These are phyloP conservation scores for Ophraella communa DNA, from an alignment of 2,888 invertebrate species.

Conservation along the genomic window DNA sequence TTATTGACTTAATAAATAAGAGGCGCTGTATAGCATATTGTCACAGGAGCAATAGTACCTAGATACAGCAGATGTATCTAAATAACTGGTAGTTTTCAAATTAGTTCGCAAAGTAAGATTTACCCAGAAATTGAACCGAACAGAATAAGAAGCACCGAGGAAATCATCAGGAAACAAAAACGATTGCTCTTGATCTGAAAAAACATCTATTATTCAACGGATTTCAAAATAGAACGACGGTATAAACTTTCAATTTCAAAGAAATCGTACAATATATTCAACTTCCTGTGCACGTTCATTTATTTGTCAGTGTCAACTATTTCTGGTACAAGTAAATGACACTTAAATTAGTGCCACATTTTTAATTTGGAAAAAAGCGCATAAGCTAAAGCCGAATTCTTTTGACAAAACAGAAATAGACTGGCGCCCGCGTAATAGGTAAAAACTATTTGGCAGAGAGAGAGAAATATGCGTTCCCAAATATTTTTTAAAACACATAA, in stretches of 20 bases:
- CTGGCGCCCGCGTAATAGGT: slow-evolving; percentile 30
- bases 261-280: slow-evolving; percentile 5
- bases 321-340: slow-evolving; percentile 25
- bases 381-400: slow-evolving; percentile 25
- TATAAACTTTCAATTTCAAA: slow-evolving; percentile 7
- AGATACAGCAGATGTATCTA: too few relatives aligned
- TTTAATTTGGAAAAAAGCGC: slow-evolving; percentile 29
- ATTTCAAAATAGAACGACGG: not conserved
- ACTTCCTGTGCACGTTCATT: slow-evolving; percentile 21
- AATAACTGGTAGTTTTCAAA: too few relatives aligned
- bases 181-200: too few relatives aligned
- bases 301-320: slow-evolving; percentile 27
- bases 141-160: too few relatives aligned
- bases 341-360: slow-evolving; percentile 27
- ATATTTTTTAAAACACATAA: not conserved
- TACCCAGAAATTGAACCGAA: too few relatives aligned
- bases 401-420: slow-evolving; percentile 32
- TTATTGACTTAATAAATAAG: too few relatives aligned
- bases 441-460: slow-evolving; percentile 18
- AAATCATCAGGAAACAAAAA: too few relatives aligned
- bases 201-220: not conserved
- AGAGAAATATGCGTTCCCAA: not conserved
- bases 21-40: too few relatives aligned
- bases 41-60: too few relatives aligned
- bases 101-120: too few relatives aligned